A percentile compares a stretch with the other conserved stretches of the same genome.
Evolutionary conservation across 1,140 invertebrate genomes (phyloP).

Genomic region (Caenorhabditis latens): DNA sequence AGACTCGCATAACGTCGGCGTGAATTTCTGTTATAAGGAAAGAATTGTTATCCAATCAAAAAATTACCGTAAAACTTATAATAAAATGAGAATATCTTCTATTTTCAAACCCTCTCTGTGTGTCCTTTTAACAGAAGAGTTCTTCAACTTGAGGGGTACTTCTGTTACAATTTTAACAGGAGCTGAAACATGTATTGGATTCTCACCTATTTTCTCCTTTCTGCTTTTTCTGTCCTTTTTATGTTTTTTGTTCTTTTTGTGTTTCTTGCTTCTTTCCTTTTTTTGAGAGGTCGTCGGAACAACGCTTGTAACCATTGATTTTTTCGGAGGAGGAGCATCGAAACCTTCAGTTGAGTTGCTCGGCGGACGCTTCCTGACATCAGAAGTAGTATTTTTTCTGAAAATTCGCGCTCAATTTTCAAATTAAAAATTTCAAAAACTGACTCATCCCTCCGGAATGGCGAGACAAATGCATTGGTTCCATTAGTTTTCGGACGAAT

Average conservation of each 20-base stretch:
- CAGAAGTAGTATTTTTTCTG: background rate
- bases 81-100: too few relatives aligned
- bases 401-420: background rate
- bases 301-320: background rate
- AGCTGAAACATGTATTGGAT: too few relatives aligned
- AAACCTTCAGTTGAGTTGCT: background rate
- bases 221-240: background rate
- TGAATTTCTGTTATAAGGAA: background rate
- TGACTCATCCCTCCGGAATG: slow-evolving; percentile 23
- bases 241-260: too few relatives aligned
- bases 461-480: slow-evolving; percentile 1
- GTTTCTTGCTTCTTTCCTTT: background rate
- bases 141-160: too few relatives aligned
- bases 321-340: background rate
- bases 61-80: too few relatives aligned
- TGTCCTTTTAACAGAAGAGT: too few relatives aligned
- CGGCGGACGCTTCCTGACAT: background rate
- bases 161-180: too few relatives aligned
- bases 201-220: too few relatives aligned
- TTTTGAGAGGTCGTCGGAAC: background rate
- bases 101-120: too few relatives aligned
- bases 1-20: slow-evolving; percentile 13
- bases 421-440: background rate
- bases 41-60: too few relatives aligned
- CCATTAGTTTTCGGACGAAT: background rate